Conservation (phyloP, 2,797 vertebrate genomes). For the Brachyalestes nurse region DNA sequence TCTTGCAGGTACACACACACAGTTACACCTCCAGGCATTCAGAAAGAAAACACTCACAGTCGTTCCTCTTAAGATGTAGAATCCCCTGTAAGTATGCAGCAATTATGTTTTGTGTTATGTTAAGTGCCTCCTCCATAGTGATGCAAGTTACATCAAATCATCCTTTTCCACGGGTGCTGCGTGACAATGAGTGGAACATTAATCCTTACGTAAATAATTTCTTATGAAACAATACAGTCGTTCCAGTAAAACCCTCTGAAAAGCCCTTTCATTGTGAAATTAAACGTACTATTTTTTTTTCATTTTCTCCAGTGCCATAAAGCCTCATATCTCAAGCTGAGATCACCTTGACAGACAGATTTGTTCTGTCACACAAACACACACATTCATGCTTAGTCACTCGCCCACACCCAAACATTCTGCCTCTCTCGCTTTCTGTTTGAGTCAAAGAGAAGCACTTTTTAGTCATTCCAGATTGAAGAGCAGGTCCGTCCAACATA, state of each 20-base stretch:
- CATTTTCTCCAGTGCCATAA: neutral
- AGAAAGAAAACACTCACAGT: neutral
- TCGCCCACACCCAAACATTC: neutral
- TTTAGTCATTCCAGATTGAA: neutral
- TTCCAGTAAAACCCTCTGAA: neutral
- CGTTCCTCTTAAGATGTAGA: slow-evolving; percentile 10
- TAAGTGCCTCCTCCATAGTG: neutral
- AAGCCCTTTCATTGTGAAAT: neutral
- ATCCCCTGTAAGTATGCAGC: slow-evolving; percentile 9
- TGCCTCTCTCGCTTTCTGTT: neutral
- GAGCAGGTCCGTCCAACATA: neutral
- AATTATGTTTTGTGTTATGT: slow-evolving; percentile 11
- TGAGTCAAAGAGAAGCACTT: slow-evolving; percentile 2
- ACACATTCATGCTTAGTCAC: neutral
- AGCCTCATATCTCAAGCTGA: neutral
- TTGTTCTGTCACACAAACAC: neutral
- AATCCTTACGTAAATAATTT: neutral
- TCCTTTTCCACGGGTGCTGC: neutral
- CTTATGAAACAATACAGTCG: neutral
- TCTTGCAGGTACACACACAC: slow-evolving; percentile 4
- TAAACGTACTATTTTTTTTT: neutral
- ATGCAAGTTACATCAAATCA: neutral
- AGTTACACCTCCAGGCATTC: slow-evolving; percentile 4
- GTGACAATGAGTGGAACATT: neutral
- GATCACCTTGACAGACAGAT: neutral